Percentiles rank a stretch among this genome's conserved stretches.
Conservation (phyloP, 2,797 vertebrate species). For the Alcedo atthis region DNA sequence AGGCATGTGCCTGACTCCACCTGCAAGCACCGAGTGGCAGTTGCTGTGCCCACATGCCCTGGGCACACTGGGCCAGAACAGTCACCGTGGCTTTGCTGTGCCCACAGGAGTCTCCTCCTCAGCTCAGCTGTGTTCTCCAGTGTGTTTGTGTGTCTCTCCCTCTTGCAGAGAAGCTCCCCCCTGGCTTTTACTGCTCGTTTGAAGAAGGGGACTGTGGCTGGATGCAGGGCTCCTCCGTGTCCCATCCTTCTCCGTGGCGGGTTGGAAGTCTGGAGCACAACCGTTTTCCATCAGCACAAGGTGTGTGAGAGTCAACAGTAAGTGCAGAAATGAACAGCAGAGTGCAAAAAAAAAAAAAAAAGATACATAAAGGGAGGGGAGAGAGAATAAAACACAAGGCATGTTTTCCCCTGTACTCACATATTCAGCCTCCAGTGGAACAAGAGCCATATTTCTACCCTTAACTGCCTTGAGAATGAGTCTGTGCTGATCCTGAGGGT, state of each 20-base stretch:
- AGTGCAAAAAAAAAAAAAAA: background rate
- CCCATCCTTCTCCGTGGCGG: conserved; percentile 81
- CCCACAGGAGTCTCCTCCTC: background rate
- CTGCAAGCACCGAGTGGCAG: background rate
- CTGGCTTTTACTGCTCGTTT: conserved; percentile 93
- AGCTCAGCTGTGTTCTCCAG: background rate
- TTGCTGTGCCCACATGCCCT: background rate
- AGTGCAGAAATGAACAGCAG: background rate
- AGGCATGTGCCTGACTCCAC: accelerated
- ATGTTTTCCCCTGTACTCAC: background rate
- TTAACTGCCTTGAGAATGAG: background rate
- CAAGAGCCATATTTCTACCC: background rate
- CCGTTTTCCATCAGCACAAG: conserved; percentile 43
- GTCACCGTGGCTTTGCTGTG: background rate
- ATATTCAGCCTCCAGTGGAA: background rate
- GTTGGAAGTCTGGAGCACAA: conserved; percentile 77
- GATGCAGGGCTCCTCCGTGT: conserved; percentile 71
- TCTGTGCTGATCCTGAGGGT: background rate
- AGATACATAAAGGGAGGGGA: too few relatives aligned
- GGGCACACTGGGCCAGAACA: accelerated
- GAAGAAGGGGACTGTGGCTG: conserved; percentile 91
- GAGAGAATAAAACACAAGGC: background rate
- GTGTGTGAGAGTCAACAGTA: conserved; percentile 56
- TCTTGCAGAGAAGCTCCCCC: conserved; percentile 86
- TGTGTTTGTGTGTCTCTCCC: conserved; percentile 21